Evolutionary conservation across 2,113 vertebrate species (phyloP).

Genomic region (Falco punctatus): DNA sequence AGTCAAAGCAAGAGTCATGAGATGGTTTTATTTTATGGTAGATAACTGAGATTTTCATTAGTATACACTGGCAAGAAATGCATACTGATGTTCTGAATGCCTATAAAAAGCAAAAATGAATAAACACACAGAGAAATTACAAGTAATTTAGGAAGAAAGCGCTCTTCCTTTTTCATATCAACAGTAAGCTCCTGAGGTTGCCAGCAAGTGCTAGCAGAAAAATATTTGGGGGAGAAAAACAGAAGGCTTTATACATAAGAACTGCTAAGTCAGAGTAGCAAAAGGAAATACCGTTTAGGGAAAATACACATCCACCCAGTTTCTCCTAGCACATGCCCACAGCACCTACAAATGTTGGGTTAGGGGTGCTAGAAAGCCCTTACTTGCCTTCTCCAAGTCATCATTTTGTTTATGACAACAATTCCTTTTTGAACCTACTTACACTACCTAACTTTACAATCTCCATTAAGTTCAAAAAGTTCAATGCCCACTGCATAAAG

Average conservation of each 20-base stretch:
- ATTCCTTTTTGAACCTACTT: not conserved
- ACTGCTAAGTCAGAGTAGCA: not conserved
- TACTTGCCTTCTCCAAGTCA: not conserved
- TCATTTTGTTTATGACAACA: not conserved
- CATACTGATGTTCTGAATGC: not conserved
- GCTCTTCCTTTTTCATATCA: not conserved
- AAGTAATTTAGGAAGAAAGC: not conserved
- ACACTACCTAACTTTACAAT: not conserved
- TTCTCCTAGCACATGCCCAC: not conserved
- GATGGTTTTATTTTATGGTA: not conserved
- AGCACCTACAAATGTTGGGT: not conserved
- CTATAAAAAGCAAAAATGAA: not conserved
- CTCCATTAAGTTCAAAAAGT: not conserved
- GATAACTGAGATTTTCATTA: conserved; percentile 39
- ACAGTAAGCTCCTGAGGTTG: not conserved
- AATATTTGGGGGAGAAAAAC: not conserved
- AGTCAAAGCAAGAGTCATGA: not conserved
- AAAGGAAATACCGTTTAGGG: not conserved
- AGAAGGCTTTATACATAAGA: not conserved
- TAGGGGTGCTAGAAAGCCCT: not conserved
- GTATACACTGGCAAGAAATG: not conserved
- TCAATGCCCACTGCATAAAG: not conserved
- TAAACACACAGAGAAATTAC: not conserved
- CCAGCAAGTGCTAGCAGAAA: not conserved
- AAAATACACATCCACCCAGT: not conserved